phyloP scores from a whole-genome alignment of 2,888 invertebrate genomes.

The Pseudococcus jackbeardsleyi region DNA sequence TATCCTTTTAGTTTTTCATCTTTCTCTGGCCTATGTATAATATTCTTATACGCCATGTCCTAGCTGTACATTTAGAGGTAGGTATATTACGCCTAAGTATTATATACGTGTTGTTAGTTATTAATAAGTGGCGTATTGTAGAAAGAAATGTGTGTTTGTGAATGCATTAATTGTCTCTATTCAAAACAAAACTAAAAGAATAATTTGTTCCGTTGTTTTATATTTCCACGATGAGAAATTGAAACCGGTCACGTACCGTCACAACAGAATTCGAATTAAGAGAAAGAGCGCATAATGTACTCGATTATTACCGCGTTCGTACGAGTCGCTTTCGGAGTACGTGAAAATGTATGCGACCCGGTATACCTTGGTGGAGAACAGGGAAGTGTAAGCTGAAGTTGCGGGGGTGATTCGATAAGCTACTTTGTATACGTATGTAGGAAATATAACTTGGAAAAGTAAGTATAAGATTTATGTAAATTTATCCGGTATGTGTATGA shows the following conservation, averaged over 20 bases:
- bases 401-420: slow-evolving; percentile 12
- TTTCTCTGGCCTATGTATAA: neutral
- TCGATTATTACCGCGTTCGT: slow-evolving; percentile 40
- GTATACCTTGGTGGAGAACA: neutral
- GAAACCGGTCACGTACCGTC: slow-evolving; percentile 64
- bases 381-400: no score
- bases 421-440: slow-evolving; percentile 1
- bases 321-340: neutral
- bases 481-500: neutral
- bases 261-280: slow-evolving; percentile 53
- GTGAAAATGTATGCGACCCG: slow-evolving; percentile 16
- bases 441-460: neutral
- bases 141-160: slow-evolving; percentile 56
- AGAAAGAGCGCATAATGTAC: slow-evolving; percentile 46
- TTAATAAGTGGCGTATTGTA: slow-evolving; percentile 63
- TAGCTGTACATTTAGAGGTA: neutral
- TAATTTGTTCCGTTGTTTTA: slow-evolving; percentile 65
- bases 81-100: neutral
- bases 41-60: neutral
- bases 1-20: slow-evolving; percentile 18
- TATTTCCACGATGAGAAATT: slow-evolving; percentile 44
- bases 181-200: slow-evolving; percentile 57
- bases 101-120: slow-evolving; percentile 51
- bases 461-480: slow-evolving; percentile 5
- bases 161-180: slow-evolving; percentile 64